phyloP scores from a whole-genome alignment of 2,888 invertebrate genomes.

The Eupithecia abbreviata region DNA sequence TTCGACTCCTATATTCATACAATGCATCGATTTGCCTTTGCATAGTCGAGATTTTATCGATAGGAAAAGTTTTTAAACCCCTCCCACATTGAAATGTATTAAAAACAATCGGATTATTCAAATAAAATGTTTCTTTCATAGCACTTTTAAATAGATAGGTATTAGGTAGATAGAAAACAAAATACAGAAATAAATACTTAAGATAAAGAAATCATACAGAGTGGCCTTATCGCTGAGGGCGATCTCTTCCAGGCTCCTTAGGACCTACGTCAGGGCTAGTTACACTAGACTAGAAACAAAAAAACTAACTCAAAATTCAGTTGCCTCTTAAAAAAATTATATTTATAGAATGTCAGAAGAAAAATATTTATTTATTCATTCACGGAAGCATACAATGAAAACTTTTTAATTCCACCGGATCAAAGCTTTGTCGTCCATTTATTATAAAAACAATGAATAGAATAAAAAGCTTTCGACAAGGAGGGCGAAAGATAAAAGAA shows the following conservation, averaged over 20 bases:
- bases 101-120: background rate
- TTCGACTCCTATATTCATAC: constrained; percentile 4
- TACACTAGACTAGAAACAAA: background rate
- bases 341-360: background rate
- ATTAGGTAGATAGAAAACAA: too few species aligned
- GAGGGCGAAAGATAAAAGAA: background rate
- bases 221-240: too few species aligned
- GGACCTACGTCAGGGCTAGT: too few species aligned
- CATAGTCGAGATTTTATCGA: background rate
- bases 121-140: too few species aligned
- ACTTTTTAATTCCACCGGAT: background rate
- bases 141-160: too few species aligned
- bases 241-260: too few species aligned
- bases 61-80: background rate
- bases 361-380: background rate
- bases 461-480: background rate
- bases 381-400: background rate
- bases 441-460: constrained; percentile 8
- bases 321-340: background rate
- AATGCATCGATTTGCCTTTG: background rate
- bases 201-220: too few species aligned
- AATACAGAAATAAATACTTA: too few species aligned
- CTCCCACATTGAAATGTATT: background rate
- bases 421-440: background rate
- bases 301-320: background rate